A percentile compares a stretch with the other conserved stretches of the same genome.
Evolutionary conservation across 1,140 invertebrate species (phyloP).

Genomic region (Gonatopus flavifemur): DNA sequence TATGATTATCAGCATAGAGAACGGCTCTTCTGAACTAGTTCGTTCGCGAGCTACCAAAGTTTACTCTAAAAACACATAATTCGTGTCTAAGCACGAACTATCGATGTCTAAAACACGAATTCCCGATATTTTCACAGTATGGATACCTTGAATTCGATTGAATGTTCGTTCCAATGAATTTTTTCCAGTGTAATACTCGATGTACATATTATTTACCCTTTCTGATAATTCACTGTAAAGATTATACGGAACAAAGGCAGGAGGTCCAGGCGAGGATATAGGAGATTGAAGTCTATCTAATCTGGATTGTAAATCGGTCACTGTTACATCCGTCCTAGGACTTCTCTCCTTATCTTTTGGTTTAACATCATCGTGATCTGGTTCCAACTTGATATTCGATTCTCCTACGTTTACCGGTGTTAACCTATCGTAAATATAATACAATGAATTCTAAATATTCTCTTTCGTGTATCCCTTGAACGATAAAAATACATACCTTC

Average conservation of each 20-base stretch:
- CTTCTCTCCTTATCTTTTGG: slow-evolving; percentile 38
- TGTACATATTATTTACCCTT: slow-evolving; percentile 49
- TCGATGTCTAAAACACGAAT: no score
- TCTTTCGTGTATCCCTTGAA: not conserved
- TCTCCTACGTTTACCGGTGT: slow-evolving; percentile 22
- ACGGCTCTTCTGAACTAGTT: no score
- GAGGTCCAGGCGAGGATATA: slow-evolving; percentile 24
- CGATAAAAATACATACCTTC: slow-evolving; percentile 23
- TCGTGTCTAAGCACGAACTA: no score
- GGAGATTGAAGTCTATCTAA: no score
- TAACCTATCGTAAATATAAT: slow-evolving; percentile 4
- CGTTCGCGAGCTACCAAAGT: no score
- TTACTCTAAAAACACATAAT: no score
- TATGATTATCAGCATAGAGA: no score
- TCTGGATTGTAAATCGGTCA: slow-evolving; percentile 20
- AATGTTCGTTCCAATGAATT: no score
- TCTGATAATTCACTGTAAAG: slow-evolving; percentile 51
- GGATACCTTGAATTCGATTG: no score
- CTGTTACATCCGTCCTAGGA: slow-evolving; percentile 19
- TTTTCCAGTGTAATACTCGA: no score
- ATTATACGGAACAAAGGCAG: slow-evolving; percentile 51
- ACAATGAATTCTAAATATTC: slow-evolving; percentile 3
- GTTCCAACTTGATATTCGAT: slow-evolving; percentile 25
- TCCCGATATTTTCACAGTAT: no score
- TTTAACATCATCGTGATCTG: slow-evolving; percentile 38